Percentiles rank a stretch among this genome's conserved stretches.
Evolutionary conservation across 1,140 invertebrate species (phyloP).

Genomic region (Drosophila chauvacae): DNA sequence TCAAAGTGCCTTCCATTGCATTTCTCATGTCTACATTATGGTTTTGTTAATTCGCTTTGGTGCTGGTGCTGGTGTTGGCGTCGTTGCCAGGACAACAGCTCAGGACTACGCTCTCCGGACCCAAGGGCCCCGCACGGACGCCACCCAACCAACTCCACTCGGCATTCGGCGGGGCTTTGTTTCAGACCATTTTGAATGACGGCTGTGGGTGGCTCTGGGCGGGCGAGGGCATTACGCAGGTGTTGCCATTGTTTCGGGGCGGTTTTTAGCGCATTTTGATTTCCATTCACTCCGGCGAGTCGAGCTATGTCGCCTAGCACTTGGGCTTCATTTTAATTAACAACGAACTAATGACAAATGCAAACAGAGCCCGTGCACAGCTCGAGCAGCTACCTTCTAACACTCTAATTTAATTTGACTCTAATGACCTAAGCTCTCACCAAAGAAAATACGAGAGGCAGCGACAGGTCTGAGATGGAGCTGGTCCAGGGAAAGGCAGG

Average conservation of each 20-base stretch:
- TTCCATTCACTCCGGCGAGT: slow-evolving; percentile 59
- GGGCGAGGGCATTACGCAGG: slow-evolving; percentile 56
- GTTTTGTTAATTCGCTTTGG: slow-evolving; percentile 76
- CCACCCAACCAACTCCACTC: slow-evolving; percentile 33
- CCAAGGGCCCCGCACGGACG: background rate
- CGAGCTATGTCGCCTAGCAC: slow-evolving; percentile 56
- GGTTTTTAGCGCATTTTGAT: slow-evolving; percentile 78
- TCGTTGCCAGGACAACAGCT: slow-evolving; percentile 71
- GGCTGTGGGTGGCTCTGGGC: slow-evolving; percentile 33
- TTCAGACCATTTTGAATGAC: slow-evolving; percentile 45
- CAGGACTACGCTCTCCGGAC: slow-evolving; percentile 7
- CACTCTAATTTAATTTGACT: slow-evolving; percentile 74
- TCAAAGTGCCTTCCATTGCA: slow-evolving; percentile 35
- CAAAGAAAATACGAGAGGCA: background rate
- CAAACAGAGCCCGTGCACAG: slow-evolving; percentile 41
- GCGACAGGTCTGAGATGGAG: background rate
- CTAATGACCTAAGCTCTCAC: slow-evolving; percentile 69
- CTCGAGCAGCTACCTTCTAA: slow-evolving; percentile 36
- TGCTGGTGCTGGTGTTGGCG: slow-evolving; percentile 51
- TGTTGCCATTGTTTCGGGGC: slow-evolving; percentile 74
- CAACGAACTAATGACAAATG: slow-evolving; percentile 78
- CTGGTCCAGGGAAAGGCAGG: background rate
- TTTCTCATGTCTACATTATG: slow-evolving; percentile 63
- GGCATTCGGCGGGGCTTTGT: slow-evolving; percentile 75
- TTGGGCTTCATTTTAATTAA: slow-evolving; percentile 79